Evolutionary conservation across 2,797 vertebrate species (phyloP), one percentile per base, ranked within the genome.

Genomic region (Carduelis carduelis): DNA sequence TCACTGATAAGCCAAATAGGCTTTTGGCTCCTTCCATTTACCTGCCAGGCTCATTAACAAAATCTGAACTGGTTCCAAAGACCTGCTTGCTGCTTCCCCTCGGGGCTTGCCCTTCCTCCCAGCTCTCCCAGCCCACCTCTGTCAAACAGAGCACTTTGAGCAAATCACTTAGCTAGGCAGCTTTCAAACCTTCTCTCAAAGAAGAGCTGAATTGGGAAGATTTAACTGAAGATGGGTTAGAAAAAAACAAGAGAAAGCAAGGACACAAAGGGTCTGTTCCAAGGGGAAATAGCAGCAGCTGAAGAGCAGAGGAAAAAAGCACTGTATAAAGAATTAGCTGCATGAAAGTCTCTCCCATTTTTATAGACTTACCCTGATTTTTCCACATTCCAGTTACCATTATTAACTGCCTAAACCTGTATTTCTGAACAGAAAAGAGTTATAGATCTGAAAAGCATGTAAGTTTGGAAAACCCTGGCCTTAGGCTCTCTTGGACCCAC

Each of bases 41-140:
- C 80, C 85, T 94, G 77, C 75, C 77, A 91, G 64, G 59, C 91
- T 95, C 94, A 89, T 96, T 96, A 95, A 87, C 91, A 89, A 87
- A 93, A 93, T 49, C 66, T 94, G 87, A 93, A 94, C 26, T 30
- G 9, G 11, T 82, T 88, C 96, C 94, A 95, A 72, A 35, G 64
- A 89, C 80, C 59, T 84, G 80, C 77, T 83, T 88, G 59, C 47
- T 90, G 63, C 56, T 82, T 82, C 52, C 66, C 70, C 76, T 86
- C 0, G 0, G 83, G 82, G 43, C 37, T 94, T 93, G 78, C 87
- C 89, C 82, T 91, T 89, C 82, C 39, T 88, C 39, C 34, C 70
- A 53, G 37, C 64, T 76, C 61, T 77, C 60, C 28, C 18, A 89
- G 81, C 68, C 86, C 92, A 85, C 75, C 90, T 77, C 85, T 88